These are phyloP conservation scores for Hyla sarda DNA, from an alignment of 2,113 vertebrate genomes.

Conservation along the genomic window DNA sequence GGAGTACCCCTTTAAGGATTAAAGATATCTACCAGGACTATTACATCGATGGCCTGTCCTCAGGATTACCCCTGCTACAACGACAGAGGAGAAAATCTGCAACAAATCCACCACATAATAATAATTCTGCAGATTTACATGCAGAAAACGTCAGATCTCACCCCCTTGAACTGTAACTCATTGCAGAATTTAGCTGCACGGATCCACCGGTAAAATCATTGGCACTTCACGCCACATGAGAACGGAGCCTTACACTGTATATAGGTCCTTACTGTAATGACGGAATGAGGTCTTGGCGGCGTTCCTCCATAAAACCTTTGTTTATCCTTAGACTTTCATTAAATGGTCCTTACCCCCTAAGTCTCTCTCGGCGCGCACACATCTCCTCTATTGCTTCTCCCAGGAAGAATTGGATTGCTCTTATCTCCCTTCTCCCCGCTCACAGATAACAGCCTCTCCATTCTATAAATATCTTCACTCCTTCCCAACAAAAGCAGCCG, in stretches of 20 bases:
- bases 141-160: too few relatives aligned
- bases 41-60: too few relatives aligned
- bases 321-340: constrained; percentile 4
- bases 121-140: too few relatives aligned
- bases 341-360: not conserved
- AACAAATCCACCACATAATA: too few relatives aligned
- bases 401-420: constrained; percentile 35
- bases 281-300: not conserved
- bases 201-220: too few relatives aligned
- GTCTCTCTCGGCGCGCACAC: not conserved
- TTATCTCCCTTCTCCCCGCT: constrained; percentile 31
- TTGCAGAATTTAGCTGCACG: too few relatives aligned
- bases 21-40: too few relatives aligned
- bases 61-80: too few relatives aligned
- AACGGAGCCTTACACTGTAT: not conserved
- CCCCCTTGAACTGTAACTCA: too few relatives aligned
- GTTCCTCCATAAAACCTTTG: not conserved
- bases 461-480: constrained; percentile 47
- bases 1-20: too few relatives aligned
- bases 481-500: constrained; percentile 24
- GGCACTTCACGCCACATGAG: too few relatives aligned
- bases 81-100: too few relatives aligned
- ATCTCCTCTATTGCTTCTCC: not conserved
- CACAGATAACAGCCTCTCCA: constrained; percentile 33
- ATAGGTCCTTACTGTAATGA: not conserved